A percentile compares a stretch with the other conserved stretches of the same genome.
Evolutionary conservation across 64 coral and sea anemone genomes (phyloP).

Genomic region (Porites lutea): DNA sequence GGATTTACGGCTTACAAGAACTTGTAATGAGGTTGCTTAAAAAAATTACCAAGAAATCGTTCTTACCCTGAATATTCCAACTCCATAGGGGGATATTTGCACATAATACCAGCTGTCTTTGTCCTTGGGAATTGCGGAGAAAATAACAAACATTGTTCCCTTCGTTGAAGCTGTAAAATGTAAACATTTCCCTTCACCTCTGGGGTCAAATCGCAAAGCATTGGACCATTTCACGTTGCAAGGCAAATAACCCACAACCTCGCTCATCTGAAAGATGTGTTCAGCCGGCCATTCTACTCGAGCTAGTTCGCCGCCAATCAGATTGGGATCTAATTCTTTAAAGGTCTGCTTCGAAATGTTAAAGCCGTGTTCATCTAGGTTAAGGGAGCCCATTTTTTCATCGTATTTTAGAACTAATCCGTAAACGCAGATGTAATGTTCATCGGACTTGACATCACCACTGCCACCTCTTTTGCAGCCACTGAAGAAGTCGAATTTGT

Average conservation of each 20-base stretch:
- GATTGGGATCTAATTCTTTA: neutral
- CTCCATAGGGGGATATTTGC: constrained; percentile 52
- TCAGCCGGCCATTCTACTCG: constrained; percentile 37
- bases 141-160: constrained; percentile 52
- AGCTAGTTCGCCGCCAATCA: constrained; percentile 3
- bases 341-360: constrained; percentile 2
- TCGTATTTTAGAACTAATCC: constrained; percentile 29
- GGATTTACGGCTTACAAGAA: too few relatives aligned
- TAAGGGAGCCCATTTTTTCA: constrained; percentile 1
- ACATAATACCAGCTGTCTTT: constrained; percentile 65
- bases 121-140: constrained; percentile 57
- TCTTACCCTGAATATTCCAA: constrained; percentile 60
- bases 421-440: constrained; percentile 32
- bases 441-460: neutral
- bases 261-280: constrained; percentile 1
- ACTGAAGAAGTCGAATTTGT: constrained; percentile 24
- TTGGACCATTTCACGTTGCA: constrained; percentile 73
- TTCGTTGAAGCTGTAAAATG: constrained; percentile 65
- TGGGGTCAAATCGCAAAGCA: constrained; percentile 43
- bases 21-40: too few relatives aligned
- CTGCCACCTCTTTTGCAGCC: constrained; percentile 21
- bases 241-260: constrained; percentile 41
- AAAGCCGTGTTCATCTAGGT: neutral
- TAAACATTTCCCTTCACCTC: constrained; percentile 39
- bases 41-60: neutral